Base-by-base conservation (phyloP, 2,888 invertebrate species). In the Mamestra brassicae region DNA sequence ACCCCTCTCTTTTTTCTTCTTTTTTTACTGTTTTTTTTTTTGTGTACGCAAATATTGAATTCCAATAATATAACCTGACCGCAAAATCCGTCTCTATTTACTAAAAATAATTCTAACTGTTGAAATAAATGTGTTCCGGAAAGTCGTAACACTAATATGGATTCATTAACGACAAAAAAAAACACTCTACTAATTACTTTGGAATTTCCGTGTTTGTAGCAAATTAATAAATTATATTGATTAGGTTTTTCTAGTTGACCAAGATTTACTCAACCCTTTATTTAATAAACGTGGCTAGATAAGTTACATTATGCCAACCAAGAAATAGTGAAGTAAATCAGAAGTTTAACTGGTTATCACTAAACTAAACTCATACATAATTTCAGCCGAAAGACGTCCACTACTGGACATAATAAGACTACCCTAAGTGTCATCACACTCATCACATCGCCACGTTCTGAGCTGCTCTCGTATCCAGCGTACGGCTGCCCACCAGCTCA, bases 141-240 rank as follows among this genome's bases (percentile, higher is more conserved):
- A 83, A 83, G 26, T 83, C 42, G 57, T 70, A 70, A 81, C 45
- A 67, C 60, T 74, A 74, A 64, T 82, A 67, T 83, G 61, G 62
- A 70, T 80, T 58, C 50, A 70, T 83, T 45, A 73, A 52, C 63
- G 74, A 74, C 66, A 79, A 74, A 80, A 80, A 63, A 69, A 69
- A 70, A 17, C 34, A 65, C 45, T 63, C 13, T 15, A 60, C 67
- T 84, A 81, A 81, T 81, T 67, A 54, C 55, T 45, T 63, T 10
- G 66, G 52, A 66, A 84, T 74, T 80, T 74, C 47, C 60, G 47
- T 58, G 66, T 54, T 67, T 13, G 36, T 45, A 54, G 54, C 47
- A 52, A 83, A 71, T 67, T 45, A 62, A 62, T 62, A 45, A 45
- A 62, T 45, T 62, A 26, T 62, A 42, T 61, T 45, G 42, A 13